These are phyloP conservation scores for Rhagonycha fulva DNA, from an alignment of 2,888 invertebrate species.

Conservation along the genomic window DNA sequence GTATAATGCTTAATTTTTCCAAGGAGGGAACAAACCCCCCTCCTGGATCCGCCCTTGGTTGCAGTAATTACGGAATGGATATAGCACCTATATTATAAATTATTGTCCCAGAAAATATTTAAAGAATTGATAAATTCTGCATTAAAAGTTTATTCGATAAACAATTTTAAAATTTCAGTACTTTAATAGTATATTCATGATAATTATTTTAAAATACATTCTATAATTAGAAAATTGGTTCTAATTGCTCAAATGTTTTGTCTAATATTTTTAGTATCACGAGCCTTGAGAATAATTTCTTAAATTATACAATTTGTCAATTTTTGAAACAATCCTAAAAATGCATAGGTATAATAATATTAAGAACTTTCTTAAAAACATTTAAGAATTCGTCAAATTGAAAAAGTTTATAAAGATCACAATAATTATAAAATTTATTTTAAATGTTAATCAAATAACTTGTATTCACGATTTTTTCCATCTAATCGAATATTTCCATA, in stretches of 20 bases:
- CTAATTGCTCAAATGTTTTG: background rate
- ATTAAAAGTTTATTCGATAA: background rate
- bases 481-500: background rate
- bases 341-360: too few species aligned
- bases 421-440: background rate
- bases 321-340: too few species aligned
- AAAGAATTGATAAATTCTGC: background rate
- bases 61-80: too few species aligned
- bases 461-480: background rate
- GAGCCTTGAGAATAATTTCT: background rate
- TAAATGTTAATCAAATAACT: background rate
- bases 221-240: background rate
- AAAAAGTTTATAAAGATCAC: background rate
- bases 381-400: background rate
- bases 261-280: background rate
- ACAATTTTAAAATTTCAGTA: background rate
- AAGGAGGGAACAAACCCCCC: too few species aligned
- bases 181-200: background rate
- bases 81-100: too few species aligned
- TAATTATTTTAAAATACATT: background rate
- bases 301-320: background rate
- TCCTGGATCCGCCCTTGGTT: too few species aligned
- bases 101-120: background rate
- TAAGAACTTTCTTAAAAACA: background rate
- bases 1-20: too few species aligned